Evolutionary conservation across 2,888 invertebrate genomes (phyloP).

Genomic region (Cantharis lateralis): DNA sequence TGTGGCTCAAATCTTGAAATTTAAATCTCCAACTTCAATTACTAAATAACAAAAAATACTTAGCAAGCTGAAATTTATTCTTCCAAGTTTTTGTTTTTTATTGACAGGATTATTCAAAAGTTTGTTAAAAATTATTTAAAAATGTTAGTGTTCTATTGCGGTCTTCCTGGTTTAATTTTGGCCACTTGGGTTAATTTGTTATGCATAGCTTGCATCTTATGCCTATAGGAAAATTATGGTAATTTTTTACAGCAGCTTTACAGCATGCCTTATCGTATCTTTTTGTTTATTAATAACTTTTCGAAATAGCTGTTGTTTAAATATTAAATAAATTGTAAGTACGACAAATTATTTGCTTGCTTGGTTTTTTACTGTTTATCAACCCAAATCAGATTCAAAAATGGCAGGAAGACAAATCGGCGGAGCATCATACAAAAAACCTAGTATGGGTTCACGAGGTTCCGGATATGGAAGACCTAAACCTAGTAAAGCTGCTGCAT

Average conservation of each 20-base stretch:
- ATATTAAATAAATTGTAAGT: not conserved
- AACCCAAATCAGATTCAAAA: not conserved
- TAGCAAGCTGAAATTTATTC: not conserved
- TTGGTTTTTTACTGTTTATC: not conserved
- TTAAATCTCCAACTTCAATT: too few species aligned
- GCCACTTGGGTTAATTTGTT: constrained; percentile 17
- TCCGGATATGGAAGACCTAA: not conserved
- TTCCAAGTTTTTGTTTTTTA: not conserved
- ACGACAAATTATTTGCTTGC: not conserved
- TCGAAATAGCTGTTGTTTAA: not conserved
- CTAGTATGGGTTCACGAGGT: not conserved
- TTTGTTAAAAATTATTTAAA: not conserved
- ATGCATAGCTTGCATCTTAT: constrained; percentile 15
- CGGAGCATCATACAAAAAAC: not conserved
- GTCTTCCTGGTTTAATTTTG: constrained; percentile 18
- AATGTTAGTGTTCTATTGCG: constrained; percentile 26
- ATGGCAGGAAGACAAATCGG: not conserved
- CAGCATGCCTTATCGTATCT: not conserved
- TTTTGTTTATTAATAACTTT: not conserved
- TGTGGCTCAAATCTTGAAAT: too few species aligned
- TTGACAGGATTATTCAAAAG: not conserved
- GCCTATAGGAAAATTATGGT: constrained; percentile 7
- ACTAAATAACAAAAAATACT: not conserved
- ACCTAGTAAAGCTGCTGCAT: not conserved
- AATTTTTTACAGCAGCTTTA: not conserved